These are phyloP conservation scores for Microcebus griseorufus DNA, from an alignment of 2,113 vertebrate species.

Conservation along the genomic window DNA sequence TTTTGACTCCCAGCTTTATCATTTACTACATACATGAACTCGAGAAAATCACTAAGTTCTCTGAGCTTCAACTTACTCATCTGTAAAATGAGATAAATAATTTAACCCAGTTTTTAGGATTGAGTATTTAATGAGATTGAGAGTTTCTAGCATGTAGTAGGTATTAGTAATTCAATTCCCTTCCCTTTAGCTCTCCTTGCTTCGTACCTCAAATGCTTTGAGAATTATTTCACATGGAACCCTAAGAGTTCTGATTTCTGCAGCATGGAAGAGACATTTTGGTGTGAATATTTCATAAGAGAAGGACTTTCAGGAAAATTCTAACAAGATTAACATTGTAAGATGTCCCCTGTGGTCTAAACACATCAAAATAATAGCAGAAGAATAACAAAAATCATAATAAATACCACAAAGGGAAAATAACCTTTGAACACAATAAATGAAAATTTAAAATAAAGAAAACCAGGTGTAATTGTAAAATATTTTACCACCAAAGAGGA, in stretches of 20 bases:
- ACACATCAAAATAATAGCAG: constrained; percentile 52
- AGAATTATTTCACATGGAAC: constrained; percentile 44
- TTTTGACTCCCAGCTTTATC: constrained; percentile 13
- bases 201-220: constrained; percentile 43
- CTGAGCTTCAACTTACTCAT: constrained; percentile 1
- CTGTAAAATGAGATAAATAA: constrained; percentile 37
- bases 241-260: constrained; percentile 46
- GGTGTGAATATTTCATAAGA: constrained; percentile 67
- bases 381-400: constrained; percentile 51
- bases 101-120: constrained; percentile 26
- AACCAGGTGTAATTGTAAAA: constrained; percentile 15
- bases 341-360: constrained; percentile 34
- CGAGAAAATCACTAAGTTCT: constrained; percentile 2
- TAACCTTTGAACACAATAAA: constrained; percentile 47
- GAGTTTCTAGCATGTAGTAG: not conserved
- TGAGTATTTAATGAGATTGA: not conserved
- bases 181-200: not conserved
- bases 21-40: not conserved
- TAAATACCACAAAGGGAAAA: constrained; percentile 26
- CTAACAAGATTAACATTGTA: constrained; percentile 58
- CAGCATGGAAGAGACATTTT: constrained; percentile 53
- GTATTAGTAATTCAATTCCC: constrained; percentile 30
- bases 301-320: constrained; percentile 52
- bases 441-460: constrained; percentile 36
- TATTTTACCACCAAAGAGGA: constrained; percentile 19